Evolutionary conservation across 2,113 vertebrate genomes (phyloP).

Genomic region (Lagenorhynchus albirostris): DNA sequence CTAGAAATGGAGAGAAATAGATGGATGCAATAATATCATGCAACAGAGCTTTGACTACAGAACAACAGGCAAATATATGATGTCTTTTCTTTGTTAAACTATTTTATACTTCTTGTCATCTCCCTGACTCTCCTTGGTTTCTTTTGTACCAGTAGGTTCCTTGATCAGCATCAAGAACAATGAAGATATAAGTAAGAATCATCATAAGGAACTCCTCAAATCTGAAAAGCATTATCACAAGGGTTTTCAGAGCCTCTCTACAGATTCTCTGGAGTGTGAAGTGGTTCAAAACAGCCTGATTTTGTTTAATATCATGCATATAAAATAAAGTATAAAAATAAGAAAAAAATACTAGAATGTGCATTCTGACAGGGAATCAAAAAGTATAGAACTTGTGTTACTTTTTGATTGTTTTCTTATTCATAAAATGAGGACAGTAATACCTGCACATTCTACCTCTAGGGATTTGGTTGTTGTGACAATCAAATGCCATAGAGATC

Average conservation of each 20-base stretch:
- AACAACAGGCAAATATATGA: neutral
- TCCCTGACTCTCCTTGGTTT: neutral
- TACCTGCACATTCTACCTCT: neutral
- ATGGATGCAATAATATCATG: accelerated
- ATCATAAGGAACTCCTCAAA: neutral
- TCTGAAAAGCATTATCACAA: neutral
- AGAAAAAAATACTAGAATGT: neutral
- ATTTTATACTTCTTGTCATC: neutral
- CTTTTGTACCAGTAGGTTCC: neutral
- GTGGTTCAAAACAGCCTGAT: neutral
- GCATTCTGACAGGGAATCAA: neutral
- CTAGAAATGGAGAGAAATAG: neutral
- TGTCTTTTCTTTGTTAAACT: neutral
- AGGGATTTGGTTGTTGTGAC: neutral
- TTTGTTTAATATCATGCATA: neutral
- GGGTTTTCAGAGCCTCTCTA: neutral
- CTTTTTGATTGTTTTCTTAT: neutral
- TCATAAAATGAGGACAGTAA: neutral
- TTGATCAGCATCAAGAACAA: neutral
- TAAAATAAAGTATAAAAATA: neutral
- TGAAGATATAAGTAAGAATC: neutral
- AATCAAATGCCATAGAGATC: neutral
- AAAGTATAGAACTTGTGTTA: neutral
- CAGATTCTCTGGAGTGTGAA: neutral
- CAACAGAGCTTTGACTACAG: too few relatives aligned